These are phyloP conservation scores for Rhizoglyphus robini DNA, from an alignment of 1,140 invertebrate species.

Conservation along the genomic window DNA sequence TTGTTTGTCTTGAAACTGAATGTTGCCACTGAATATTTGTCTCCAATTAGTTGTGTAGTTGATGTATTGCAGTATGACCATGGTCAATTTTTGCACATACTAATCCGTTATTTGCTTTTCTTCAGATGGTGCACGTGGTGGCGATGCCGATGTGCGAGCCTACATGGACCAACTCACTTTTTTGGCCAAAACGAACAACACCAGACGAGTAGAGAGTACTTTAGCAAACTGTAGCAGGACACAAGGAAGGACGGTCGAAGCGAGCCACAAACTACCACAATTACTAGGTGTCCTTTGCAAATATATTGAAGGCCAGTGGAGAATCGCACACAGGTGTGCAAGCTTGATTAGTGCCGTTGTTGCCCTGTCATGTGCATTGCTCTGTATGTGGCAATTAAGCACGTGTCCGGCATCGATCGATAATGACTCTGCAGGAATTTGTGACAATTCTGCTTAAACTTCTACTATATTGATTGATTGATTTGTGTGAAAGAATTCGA, in stretches of 20 bases:
- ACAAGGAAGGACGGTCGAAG: neutral
- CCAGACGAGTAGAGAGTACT: neutral
- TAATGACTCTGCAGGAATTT: neutral
- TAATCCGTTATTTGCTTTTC: neutral
- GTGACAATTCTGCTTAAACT: no score
- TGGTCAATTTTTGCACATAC: no score
- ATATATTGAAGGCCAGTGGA: conserved; percentile 11
- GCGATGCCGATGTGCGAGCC: conserved; percentile 64
- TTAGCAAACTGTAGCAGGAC: neutral
- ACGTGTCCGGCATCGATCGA: no score
- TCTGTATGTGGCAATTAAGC: no score
- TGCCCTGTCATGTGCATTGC: no score
- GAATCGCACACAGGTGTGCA: conserved; percentile 13
- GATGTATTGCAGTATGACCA: conserved; percentile 39
- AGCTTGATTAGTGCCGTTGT: no score
- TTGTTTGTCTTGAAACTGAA: neutral
- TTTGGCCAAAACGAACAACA: conserved; percentile 40
- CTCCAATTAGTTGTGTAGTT: no score
- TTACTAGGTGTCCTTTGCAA: neutral
- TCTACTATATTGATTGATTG: conserved; percentile 2
- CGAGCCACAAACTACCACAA: neutral
- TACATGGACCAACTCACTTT: conserved; percentile 82
- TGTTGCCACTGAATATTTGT: neutral
- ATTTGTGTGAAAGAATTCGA: conserved; percentile 6
- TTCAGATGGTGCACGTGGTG: conserved; percentile 56